phyloP scores from a whole-genome alignment of 64 coral and sea anemone genomes.

The Orbicella faveolata region DNA sequence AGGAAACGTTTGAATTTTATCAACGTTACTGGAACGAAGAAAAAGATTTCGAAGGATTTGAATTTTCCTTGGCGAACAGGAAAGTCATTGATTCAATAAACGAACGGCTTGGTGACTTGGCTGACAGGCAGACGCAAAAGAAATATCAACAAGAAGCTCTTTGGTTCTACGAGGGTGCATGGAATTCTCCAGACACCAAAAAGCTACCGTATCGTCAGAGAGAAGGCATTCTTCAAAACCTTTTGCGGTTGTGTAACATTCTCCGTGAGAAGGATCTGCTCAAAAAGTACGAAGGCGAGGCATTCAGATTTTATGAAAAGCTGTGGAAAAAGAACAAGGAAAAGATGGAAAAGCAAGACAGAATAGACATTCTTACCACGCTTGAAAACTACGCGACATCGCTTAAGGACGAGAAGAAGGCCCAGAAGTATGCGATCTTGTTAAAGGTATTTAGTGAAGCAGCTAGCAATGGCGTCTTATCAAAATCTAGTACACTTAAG shows the following conservation, averaged over 20 bases:
- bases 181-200: conserved; percentile 23
- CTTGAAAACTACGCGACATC: background rate
- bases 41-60: background rate
- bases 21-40: background rate
- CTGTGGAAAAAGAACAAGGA: background rate
- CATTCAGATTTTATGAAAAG: conserved; percentile 2
- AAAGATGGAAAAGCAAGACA: background rate
- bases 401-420: background rate
- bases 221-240: background rate
- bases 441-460: background rate
- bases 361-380: background rate
- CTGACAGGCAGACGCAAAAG: background rate
- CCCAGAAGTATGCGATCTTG: background rate
- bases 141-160: background rate
- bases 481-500: no score
- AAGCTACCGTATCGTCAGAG: background rate
- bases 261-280: background rate
- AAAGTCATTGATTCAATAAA: background rate
- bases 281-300: background rate
- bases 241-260: background rate
- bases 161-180: background rate
- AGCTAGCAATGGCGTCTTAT: no score
- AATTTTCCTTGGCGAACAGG: background rate
- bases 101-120: no score
- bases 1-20: background rate